Base-by-base conservation (phyloP, 2,888 invertebrate genomes). In the Aphelenchoides bicaudatus region DNA sequence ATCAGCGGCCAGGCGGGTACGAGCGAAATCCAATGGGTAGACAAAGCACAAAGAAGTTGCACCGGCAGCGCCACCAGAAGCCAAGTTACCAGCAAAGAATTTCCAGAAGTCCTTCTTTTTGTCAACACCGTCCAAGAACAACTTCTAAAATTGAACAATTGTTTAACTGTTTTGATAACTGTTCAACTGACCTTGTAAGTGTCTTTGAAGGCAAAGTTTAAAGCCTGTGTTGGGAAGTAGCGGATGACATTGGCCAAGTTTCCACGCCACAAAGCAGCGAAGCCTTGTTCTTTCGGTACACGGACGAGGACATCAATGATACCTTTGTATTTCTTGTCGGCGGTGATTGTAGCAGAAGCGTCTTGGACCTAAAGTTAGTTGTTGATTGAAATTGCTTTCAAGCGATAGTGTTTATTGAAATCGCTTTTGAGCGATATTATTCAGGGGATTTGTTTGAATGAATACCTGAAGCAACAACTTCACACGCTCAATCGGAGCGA, bases 401-500 rank as follows among this genome's bases (percentile, higher is more conserved):
- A n/a, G n/a, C n/a, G n/a, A n/a, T n/a, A n/a, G n/a, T n/a, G n/a
- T n/a, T n/a, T n/a, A n/a, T n/a, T n/a, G n/a, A n/a, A n/a, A n/a
- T n/a, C n/a, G n/a, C n/a, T n/a, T n/a, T n/a, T n/a, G n/a, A n/a
- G n/a, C n/a, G n/a, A n/a, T n/a, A n/a, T n/a, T n/a, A n/a, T n/a
- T n/a, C n/a, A n/a, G n/a, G n/a, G n/a, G n/a, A n/a, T n/a, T n/a
- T n/a, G n/a, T n/a, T n/a, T n/a, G n/a, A n/a, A n/a, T n/a, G n/a
- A n/a, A n/a, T 86, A 76, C 74, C 70, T 75, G 92, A 68, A 93
- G 85, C 62, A 92, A 85, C 72, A 92, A 84, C 82, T 92, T 92
- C 53, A 92, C 91, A 79, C 92, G 86, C 83, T 93, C 92, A 78
- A 93, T 92, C 58, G 93, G 92, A 19, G 93, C 92, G 62, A 91